These are phyloP conservation scores for roundworm (Caenorhabditis elegans) DNA, from an alignment of 1,140 invertebrate species.

Conservation along the genomic window WBcel235 BX284603.4:8174001-8174500, in stretches of 20 bases:
- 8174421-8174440: not conserved
- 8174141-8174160: no score
- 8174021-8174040: no score
- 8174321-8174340: not conserved
- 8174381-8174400: not conserved
- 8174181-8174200: not conserved
- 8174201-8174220: not conserved
- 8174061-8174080: no score
- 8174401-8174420: conserved; percentile 4
- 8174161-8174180: not conserved
- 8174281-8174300: no score
- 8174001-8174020: no score
- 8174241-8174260: not conserved
- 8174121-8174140: no score
- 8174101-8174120: no score
- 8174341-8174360: not conserved
- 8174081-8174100: no score
- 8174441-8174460: not conserved
- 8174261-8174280: not conserved
- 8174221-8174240: not conserved
- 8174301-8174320: not conserved
- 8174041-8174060: no score
- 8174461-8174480: not conserved
- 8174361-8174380: not conserved
- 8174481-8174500: not conserved